Evolutionary conservation across 2,888 invertebrate genomes (phyloP), one percentile per base, ranked within the genome.

Genomic region (Nymphalis urticae): DNA sequence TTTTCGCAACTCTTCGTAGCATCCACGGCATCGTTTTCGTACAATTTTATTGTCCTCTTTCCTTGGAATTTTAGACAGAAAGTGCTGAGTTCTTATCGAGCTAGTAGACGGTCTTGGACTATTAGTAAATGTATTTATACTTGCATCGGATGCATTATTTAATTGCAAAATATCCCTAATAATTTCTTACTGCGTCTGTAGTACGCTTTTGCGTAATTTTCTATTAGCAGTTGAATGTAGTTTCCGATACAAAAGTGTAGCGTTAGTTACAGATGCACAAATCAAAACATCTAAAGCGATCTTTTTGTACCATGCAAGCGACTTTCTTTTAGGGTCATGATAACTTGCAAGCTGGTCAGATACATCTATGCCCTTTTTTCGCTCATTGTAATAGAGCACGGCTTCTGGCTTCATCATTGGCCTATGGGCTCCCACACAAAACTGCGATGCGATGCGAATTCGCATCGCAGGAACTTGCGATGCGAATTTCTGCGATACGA

Each of bases 231-330:
- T 70, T 73, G 70, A 21, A 51, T 74, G 72, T 68, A 68, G 71
- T 70, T 74, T 73, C 50, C 71, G 68, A 66, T 74, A 73, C 71
- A 74, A 73, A 56, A 74, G 68, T 65, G 72, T 73, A 56, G 70
- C 36, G 36, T 73, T 71, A 69, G 71, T 70, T 48, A 74, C 66
- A 50, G 69, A 73, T 32, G 73, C 71, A 68, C 71, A 72, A 66
- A 72, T 74, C 67, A 72, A 73, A 72, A 72, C 56, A 64, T 74
- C 74, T 36, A 74, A 47, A 72, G 75, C 75, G 21, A 73, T 71
- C 67, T 75, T 75, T 53, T 74, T 75, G 53, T 75, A 72, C 73
- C 75, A 75, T 56, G 68, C 56, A 36, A 73, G 66, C 58, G 69
- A 71, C 50, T 73, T 72, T 69, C 71, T 72, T 71, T 69, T 71